Conservation (phyloP, 2,113 vertebrate genomes). For the Helogale parvula region DNA sequence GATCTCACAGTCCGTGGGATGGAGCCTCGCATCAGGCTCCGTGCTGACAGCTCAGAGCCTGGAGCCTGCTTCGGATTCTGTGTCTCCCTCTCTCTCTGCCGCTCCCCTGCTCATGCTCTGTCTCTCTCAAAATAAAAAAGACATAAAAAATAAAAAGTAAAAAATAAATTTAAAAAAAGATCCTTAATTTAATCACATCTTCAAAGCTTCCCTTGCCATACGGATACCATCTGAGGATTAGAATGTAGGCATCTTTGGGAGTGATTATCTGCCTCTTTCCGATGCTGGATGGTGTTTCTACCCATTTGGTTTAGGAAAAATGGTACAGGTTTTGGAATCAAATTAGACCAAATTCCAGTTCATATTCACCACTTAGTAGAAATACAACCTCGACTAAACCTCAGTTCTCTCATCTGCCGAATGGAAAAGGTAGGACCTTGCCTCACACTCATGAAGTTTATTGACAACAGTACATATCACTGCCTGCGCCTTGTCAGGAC, state of each 20-base stretch:
- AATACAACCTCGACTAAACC: neutral
- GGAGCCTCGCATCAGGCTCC: too few species aligned
- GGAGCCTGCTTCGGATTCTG: too few species aligned
- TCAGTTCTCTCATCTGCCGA: slow-evolving; percentile 7
- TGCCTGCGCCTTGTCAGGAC: neutral
- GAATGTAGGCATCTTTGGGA: neutral
- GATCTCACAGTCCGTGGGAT: too few species aligned
- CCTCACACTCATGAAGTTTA: neutral
- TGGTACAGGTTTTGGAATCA: neutral
- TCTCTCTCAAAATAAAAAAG: too few species aligned
- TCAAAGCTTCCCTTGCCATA: neutral
- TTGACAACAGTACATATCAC: neutral
- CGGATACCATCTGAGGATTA: neutral
- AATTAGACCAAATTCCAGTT: neutral
- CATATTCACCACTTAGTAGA: neutral
- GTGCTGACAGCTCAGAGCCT: too few species aligned
- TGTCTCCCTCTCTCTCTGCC: too few species aligned
- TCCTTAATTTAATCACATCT: neutral
- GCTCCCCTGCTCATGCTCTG: too few species aligned
- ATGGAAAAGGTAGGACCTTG: neutral
- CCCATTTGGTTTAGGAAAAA: neutral
- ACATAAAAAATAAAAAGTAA: too few species aligned
- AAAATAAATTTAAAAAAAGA: too few species aligned
- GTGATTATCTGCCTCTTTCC: neutral
- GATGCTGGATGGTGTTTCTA: neutral